A percentile compares a stretch with the other conserved stretches of the same genome.
These are phyloP conservation scores for Liasis olivaceus DNA, from an alignment of 2,797 vertebrate species.

Conservation along the genomic window DNA sequence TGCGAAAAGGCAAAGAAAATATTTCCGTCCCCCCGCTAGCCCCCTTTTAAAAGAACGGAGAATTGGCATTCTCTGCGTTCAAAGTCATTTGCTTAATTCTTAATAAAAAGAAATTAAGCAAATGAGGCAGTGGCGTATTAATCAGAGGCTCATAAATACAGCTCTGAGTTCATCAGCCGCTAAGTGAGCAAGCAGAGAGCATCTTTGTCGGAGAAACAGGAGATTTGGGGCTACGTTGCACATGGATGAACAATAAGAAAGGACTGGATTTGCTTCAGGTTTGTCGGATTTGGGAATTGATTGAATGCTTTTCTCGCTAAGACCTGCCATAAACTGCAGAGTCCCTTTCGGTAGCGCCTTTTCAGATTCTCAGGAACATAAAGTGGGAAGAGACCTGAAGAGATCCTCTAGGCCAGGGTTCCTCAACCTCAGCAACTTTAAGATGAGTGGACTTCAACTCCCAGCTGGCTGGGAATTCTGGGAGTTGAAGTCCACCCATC, in stretches of 20 bases:
- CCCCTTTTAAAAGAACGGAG: neutral
- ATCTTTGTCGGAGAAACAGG: neutral
- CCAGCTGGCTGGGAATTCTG: no score
- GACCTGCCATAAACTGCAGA: neutral
- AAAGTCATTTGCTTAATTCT: neutral
- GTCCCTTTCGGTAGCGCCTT: neutral
- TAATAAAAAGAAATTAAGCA: constrained; percentile 24
- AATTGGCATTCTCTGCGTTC: neutral
- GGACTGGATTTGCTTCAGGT: neutral
- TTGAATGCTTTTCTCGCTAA: neutral
- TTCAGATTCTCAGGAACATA: neutral
- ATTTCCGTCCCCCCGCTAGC: neutral
- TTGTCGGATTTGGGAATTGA: neutral
- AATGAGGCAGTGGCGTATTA: constrained; percentile 10
- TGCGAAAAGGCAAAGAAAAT: no score
- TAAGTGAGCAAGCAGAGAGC: neutral
- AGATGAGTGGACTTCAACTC: no score
- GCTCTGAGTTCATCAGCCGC: constrained; percentile 14
- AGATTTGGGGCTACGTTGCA: neutral
- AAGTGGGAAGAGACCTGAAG: neutral
- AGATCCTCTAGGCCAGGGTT: neutral
- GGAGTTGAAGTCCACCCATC: no score
- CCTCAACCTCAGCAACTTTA: no score
- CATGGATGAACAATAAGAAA: neutral
- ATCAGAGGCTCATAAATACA: constrained; percentile 1